These are phyloP conservation scores for Drosophila mercatorum DNA, from an alignment of 2,888 invertebrate genomes.

Conservation along the genomic window DNA sequence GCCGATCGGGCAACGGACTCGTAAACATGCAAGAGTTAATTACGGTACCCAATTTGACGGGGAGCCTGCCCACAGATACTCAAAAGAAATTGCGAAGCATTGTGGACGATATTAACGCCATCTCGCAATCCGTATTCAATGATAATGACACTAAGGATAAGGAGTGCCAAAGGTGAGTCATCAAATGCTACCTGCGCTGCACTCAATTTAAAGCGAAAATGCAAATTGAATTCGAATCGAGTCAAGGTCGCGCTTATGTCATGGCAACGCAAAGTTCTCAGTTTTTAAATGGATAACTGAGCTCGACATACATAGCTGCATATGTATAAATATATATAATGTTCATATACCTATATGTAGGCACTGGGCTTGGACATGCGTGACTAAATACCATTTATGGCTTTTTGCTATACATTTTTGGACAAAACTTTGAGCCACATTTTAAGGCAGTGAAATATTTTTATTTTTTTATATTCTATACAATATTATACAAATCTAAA, in stretches of 20 bases:
- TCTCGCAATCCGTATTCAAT: constrained; percentile 40
- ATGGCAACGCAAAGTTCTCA: constrained; percentile 19
- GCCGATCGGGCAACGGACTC: constrained; percentile 45
- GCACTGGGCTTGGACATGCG: constrained; percentile 5
- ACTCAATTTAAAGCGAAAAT: constrained; percentile 3
- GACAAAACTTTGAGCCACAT: neutral
- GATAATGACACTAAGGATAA: constrained; percentile 30
- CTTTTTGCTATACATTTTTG: neutral
- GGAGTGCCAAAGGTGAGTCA: constrained; percentile 44
- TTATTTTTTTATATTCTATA: too few species aligned
- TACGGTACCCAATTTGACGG: constrained; percentile 45
- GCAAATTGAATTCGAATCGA: constrained; percentile 2
- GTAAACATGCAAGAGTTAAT: constrained; percentile 73
- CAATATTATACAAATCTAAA: too few species aligned
- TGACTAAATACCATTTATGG: constrained; percentile 15
- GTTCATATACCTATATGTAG: neutral
- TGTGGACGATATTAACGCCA: constrained; percentile 53
- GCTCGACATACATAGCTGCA: neutral
- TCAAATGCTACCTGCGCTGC: neutral
- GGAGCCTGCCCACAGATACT: constrained; percentile 40
- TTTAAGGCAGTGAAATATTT: neutral
- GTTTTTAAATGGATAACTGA: constrained; percentile 29
- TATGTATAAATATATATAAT: neutral
- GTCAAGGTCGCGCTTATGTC: constrained; percentile 57
- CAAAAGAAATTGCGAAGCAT: constrained; percentile 50